Evolutionary conservation across 2,888 invertebrate species (phyloP).

Genomic region (Cabera pusaria): DNA sequence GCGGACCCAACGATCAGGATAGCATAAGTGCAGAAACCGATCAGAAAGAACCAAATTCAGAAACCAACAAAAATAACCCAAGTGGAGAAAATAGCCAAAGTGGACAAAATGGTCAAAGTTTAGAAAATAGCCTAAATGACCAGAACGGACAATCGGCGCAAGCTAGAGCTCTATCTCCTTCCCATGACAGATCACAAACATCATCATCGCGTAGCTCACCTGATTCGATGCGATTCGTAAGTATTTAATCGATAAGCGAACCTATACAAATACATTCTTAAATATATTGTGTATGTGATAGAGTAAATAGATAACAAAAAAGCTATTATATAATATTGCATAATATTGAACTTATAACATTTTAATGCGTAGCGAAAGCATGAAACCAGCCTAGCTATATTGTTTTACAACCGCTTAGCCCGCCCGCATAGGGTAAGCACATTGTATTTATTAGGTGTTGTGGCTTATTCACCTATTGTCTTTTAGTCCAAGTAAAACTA

Average conservation of each 20-base stretch:
- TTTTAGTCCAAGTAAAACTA: too few relatives aligned
- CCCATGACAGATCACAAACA: slow-evolving; percentile 1
- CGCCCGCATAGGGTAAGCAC: neutral
- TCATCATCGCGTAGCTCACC: slow-evolving; percentile 7
- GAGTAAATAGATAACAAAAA: too few relatives aligned
- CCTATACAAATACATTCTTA: too few relatives aligned
- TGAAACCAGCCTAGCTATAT: too few relatives aligned
- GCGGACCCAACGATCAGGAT: too few relatives aligned
- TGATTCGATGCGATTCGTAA: slow-evolving; percentile 9
- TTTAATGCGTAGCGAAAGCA: too few relatives aligned
- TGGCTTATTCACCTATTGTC: neutral
- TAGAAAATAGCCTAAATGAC: neutral
- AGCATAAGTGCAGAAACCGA: neutral
- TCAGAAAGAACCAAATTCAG: neutral
- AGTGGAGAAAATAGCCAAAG: too few relatives aligned
- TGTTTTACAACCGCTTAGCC: slow-evolving; percentile 1
- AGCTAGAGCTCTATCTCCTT: neutral
- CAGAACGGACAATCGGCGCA: neutral
- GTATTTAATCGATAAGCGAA: neutral
- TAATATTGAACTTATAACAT: too few relatives aligned
- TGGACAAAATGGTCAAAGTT: neutral
- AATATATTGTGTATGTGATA: too few relatives aligned
- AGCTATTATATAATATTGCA: too few relatives aligned
- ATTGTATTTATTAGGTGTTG: slow-evolving; percentile 1
- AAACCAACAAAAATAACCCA: too few relatives aligned